phyloP scores from a whole-genome alignment of 2,888 invertebrate species.

The Drosophila pseudotakahashii region DNA sequence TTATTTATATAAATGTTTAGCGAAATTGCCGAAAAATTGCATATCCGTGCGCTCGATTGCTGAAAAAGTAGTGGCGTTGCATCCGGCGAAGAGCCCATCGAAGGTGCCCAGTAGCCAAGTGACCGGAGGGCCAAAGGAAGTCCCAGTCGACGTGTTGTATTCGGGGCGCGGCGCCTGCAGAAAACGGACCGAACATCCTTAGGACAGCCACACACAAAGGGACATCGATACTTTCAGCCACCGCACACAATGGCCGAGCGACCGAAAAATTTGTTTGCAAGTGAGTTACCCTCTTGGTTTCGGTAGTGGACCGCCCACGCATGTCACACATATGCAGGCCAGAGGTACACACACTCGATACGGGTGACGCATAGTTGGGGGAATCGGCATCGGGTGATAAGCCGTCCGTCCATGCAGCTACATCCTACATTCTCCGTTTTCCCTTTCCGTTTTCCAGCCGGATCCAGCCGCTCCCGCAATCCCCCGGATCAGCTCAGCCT shows the following conservation, averaged over 20 bases:
- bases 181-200: conserved; percentile 53
- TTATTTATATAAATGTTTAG: conserved; percentile 71
- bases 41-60: conserved; percentile 55
- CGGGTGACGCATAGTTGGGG: conserved; percentile 63
- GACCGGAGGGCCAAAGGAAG: conserved; percentile 10
- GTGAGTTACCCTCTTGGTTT: conserved; percentile 60
- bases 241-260: conserved; percentile 81
- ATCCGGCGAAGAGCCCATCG: conserved; percentile 30
- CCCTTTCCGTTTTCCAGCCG: conserved; percentile 36
- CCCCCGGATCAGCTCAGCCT: conserved; percentile 83
- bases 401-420: conserved; percentile 8
- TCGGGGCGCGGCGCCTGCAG: conserved; percentile 72
- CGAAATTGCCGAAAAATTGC: conserved; percentile 50
- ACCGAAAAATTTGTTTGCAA: conserved; percentile 83
- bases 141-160: conserved; percentile 49
- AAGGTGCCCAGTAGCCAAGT: conserved; percentile 33
- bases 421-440: conserved; percentile 3
- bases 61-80: conserved; percentile 49
- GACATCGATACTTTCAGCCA: conserved; percentile 34
- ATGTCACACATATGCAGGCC: conserved; percentile 21
- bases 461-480: conserved; percentile 77
- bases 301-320: conserved; percentile 51
- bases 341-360: conserved; percentile 30
- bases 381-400: conserved; percentile 60
- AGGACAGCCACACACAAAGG: conserved; percentile 34